Conservation (phyloP, 2,888 invertebrate genomes). For the Ceraclea dissimilis region DNA sequence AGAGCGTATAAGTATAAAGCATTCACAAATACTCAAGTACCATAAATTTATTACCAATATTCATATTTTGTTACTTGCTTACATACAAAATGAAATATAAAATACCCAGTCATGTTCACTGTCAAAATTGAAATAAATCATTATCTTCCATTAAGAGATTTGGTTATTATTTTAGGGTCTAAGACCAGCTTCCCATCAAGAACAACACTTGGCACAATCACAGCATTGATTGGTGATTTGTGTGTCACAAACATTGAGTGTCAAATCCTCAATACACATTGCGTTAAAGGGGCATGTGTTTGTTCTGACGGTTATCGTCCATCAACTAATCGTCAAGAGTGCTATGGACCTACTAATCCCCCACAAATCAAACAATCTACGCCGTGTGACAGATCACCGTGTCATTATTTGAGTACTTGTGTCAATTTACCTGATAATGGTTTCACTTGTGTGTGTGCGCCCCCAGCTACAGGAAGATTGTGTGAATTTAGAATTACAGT, state of each 20-base stretch:
- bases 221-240: conserved; percentile 69
- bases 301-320: conserved; percentile 56
- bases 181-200: conserved; percentile 41
- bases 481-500: conserved; percentile 62
- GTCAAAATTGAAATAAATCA: background rate
- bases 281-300: conserved; percentile 56
- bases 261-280: conserved; percentile 54
- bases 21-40: too few species aligned
- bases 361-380: conserved; percentile 43
- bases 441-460: conserved; percentile 66
- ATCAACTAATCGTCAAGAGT: conserved; percentile 57
- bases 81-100: too few species aligned
- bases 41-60: too few species aligned
- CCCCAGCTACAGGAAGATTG: conserved; percentile 61
- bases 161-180: conserved; percentile 14
- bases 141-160: background rate
- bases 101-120: too few species aligned
- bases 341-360: conserved; percentile 41
- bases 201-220: conserved; percentile 53
- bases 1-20: too few species aligned
- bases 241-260: conserved; percentile 65
- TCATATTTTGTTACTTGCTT: too few species aligned
- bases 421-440: conserved; percentile 48
- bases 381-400: conserved; percentile 54
- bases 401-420: conserved; percentile 59